phyloP scores from a whole-genome alignment of 2,888 invertebrate species.

The Pteria penguin region DNA sequence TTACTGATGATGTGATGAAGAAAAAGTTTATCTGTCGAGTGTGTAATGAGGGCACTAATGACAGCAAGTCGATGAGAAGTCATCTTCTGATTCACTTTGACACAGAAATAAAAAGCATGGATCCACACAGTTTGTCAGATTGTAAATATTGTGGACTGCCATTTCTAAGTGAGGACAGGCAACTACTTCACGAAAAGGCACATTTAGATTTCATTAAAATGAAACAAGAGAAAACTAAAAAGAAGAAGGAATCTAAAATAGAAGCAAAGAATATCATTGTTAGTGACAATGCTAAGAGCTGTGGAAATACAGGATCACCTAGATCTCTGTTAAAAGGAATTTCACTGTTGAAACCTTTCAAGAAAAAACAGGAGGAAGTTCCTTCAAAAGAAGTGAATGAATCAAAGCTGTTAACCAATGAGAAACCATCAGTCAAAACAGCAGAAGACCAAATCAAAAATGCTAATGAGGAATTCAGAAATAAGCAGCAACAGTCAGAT shows the following conservation, averaged over 20 bases:
- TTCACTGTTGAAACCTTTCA: too few species aligned
- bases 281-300: neutral
- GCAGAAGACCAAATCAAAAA: too few species aligned
- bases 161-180: conserved; percentile 14
- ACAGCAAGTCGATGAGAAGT: neutral
- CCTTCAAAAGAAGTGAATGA: too few species aligned
- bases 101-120: neutral
- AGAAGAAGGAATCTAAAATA: neutral
- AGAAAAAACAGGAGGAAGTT: too few species aligned
- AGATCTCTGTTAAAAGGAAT: neutral
- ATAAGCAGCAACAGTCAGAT: neutral
- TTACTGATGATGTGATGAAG: neutral
- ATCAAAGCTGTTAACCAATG: too few species aligned
- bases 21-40: conserved; percentile 6
- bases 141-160: conserved; percentile 38
- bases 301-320: neutral
- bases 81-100: conserved; percentile 10
- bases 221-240: neutral
- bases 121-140: conserved; percentile 20
- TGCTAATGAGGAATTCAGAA: neutral
- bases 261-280: too few species aligned
- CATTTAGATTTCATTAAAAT: conserved; percentile 10
- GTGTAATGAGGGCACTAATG: neutral
- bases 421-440: too few species aligned
- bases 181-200: conserved; percentile 7